Evolutionary conservation across 2,888 invertebrate species (phyloP), one percentile per base, ranked within the genome.

Genomic region (Thelaira solivaga): DNA sequence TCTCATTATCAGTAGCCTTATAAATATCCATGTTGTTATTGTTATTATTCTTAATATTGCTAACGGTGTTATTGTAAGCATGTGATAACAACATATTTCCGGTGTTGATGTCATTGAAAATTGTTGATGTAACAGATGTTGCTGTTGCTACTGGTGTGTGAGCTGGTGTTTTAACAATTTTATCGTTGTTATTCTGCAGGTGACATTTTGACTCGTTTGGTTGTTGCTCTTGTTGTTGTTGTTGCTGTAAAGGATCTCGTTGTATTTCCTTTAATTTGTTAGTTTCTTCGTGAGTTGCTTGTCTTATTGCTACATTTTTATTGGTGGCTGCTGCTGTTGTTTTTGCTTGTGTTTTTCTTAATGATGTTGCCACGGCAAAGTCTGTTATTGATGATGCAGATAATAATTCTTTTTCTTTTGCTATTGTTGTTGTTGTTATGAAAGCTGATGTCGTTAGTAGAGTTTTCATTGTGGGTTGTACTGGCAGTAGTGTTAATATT

Each of bases 191-290:
- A 45, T 36, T 72, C 64, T 75, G 74, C 74, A 75, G 67, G 67
- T 75, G 74, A 24, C 41, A 65, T 18, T 57, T 65, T 49, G 57
- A 41, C 10, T 62, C 67, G 39, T 43, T 69, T 62, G 57, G 57
- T 43, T 64, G 55, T 20, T 22, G 68, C 43, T 62, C 31, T 22
- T 69, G 67, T 45, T 76, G 73, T 8, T 61, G 51, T 29, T 64
- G 53, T 11, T 75, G 47, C 16, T 76, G 68, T 31, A 68, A 57
- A 74, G 22, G 81, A 84, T 85, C 86, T 84, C 82, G 85, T 86
- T 85, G 85, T 83, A 85, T 84, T 71, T 85, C 83, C 82, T 81
- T 81, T 83, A 83, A 81, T 81, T 64, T 64, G 26, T 71, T 69
- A 36, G 22, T 64, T 62, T 64, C 59, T 47, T 53, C 67, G 57